Conservation (phyloP, 92 coral and sea anemone genomes). For the Phenganax stokvisi region DNA sequence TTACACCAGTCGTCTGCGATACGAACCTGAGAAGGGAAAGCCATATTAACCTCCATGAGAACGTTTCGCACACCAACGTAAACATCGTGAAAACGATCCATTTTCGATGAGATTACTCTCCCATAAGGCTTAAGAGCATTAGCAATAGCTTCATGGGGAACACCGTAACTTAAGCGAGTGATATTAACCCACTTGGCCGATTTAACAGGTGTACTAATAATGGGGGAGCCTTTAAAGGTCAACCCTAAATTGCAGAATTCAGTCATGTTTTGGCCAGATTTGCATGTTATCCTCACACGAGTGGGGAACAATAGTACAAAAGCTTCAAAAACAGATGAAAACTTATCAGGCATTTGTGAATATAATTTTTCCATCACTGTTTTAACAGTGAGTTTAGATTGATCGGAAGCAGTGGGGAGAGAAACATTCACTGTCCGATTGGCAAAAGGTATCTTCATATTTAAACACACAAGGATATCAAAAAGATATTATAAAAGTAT, state of each 20-base stretch:
- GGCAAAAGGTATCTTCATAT: not conserved
- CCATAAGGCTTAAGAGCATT: not conserved
- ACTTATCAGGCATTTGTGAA: not conserved
- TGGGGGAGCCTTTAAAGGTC: not conserved
- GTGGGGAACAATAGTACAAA: not conserved
- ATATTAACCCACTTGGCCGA: not conserved
- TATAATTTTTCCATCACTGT: not conserved
- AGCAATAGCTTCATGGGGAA: conserved; percentile 4
- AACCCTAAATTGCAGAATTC: not conserved
- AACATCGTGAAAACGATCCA: too few relatives aligned
- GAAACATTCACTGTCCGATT: not conserved
- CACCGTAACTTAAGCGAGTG: not conserved
- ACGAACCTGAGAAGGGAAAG: not conserved
- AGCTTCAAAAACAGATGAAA: not conserved
- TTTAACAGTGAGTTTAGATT: not conserved
- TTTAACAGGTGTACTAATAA: not conserved
- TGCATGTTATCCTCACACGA: not conserved
- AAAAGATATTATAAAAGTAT: too few relatives aligned
- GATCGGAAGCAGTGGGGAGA: not conserved
- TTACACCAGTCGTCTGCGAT: not conserved
- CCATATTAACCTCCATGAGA: not conserved
- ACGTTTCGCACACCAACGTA: not conserved
- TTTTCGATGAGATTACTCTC: not conserved
- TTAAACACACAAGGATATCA: not conserved
- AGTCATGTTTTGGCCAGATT: not conserved